Conservation (phyloP, 1,140 invertebrate species). For the Procambarus clarkii region DNA sequence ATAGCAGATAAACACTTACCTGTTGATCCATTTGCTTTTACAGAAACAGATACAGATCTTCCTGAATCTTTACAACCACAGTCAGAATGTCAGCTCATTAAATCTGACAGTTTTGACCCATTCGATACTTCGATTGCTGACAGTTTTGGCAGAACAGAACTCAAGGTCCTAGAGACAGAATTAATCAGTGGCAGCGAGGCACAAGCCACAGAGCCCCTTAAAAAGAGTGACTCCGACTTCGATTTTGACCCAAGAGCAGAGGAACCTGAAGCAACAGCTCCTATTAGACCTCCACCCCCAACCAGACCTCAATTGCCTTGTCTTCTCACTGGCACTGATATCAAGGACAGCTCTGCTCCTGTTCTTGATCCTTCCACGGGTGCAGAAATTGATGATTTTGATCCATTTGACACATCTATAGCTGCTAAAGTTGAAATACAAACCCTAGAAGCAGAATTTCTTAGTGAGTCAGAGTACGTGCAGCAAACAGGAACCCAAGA, state of each 20-base stretch:
- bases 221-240: slow-evolving; percentile 77
- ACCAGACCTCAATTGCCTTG: slow-evolving; percentile 33
- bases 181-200: slow-evolving; percentile 50
- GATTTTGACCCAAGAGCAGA: slow-evolving; percentile 83
- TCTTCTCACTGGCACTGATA: slow-evolving; percentile 61
- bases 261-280: slow-evolving; percentile 73
- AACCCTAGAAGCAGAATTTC: slow-evolving; percentile 66
- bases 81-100: slow-evolving; percentile 42
- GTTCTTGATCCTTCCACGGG: slow-evolving; percentile 67
- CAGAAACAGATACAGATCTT: slow-evolving; percentile 70
- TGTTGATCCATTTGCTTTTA: slow-evolving; percentile 57
- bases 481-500: not conserved
- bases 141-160: slow-evolving; percentile 67
- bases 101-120: slow-evolving; percentile 72
- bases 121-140: slow-evolving; percentile 73
- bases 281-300: slow-evolving; percentile 2
- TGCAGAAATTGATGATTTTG: slow-evolving; percentile 72
- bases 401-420: slow-evolving; percentile 75
- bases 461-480: slow-evolving; percentile 42
- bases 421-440: slow-evolving; percentile 71
- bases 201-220: not conserved
- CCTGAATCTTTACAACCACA: slow-evolving; percentile 65
- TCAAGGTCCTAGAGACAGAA: slow-evolving; percentile 71
- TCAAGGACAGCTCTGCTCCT: slow-evolving; percentile 40
- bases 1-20: slow-evolving; percentile 63